phyloP scores from a whole-genome alignment of 2,113 vertebrate genomes.

The Pagrus major region DNA sequence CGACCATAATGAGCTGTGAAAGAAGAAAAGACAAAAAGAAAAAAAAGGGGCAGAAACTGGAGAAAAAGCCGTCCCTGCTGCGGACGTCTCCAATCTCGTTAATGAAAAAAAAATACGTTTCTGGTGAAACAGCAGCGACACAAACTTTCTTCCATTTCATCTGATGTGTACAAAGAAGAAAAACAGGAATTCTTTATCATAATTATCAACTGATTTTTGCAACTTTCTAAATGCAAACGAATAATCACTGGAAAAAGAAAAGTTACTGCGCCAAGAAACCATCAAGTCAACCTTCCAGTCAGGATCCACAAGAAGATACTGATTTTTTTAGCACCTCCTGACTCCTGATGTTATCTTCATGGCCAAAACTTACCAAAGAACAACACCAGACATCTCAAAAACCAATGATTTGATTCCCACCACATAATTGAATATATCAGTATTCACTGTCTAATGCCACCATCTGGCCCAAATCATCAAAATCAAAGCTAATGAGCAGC shows the following conservation, averaged over 20 bases:
- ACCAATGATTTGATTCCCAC: neutral
- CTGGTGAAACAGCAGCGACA: neutral
- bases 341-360: too few relatives aligned
- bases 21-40: neutral
- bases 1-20: conserved; percentile 10
- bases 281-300: neutral
- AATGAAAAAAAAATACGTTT: conserved; percentile 1
- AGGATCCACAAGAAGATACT: neutral
- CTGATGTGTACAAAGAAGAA: neutral
- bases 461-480: neutral
- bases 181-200: neutral
- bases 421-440: neutral
- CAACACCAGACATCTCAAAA: too few relatives aligned
- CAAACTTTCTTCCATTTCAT: neutral
- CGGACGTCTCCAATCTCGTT: neutral
- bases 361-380: too few relatives aligned
- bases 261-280: neutral
- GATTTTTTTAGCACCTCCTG: too few relatives aligned
- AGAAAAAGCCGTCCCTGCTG: neutral
- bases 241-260: neutral
- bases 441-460: neutral
- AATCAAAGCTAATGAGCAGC: too few relatives aligned
- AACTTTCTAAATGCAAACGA: neutral
- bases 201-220: neutral
- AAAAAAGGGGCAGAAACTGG: neutral